phyloP scores from a whole-genome alignment of 2,888 invertebrate genomes.

The Dolichomitus sp. region DNA sequence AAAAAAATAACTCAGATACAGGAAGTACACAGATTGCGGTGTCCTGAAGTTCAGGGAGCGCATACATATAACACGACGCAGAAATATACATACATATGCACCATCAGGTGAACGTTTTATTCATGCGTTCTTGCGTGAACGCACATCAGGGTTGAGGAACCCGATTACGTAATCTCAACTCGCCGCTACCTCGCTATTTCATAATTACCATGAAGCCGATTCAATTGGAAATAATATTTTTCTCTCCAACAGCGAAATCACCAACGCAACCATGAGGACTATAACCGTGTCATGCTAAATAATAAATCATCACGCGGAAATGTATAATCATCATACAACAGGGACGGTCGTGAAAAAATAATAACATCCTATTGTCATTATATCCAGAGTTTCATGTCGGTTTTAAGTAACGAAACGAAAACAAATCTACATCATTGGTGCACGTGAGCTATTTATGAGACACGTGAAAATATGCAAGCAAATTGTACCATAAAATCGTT shows the following conservation, averaged over 20 bases:
- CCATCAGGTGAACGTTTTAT: slow-evolving; percentile 53
- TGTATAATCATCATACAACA: neutral
- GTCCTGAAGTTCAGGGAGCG: slow-evolving; percentile 27
- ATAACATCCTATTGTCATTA: slow-evolving; percentile 14
- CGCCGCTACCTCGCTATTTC: neutral
- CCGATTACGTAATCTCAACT: slow-evolving; percentile 33
- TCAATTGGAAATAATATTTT: slow-evolving; percentile 24
- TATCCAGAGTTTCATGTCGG: neutral
- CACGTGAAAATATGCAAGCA: slow-evolving; percentile 21
- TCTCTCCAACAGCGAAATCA: neutral
- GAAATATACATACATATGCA: neutral
- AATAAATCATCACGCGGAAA: slow-evolving; percentile 10
- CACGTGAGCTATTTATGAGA: neutral
- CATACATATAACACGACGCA: slow-evolving; percentile 1
- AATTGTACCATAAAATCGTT: neutral
- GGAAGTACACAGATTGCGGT: slow-evolving; percentile 53
- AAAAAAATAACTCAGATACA: slow-evolving; percentile 17
- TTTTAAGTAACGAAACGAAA: neutral
- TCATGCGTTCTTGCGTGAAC: slow-evolving; percentile 38
- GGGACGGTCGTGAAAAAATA: neutral
- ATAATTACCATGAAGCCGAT: neutral
- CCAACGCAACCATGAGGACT: neutral
- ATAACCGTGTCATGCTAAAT: slow-evolving; percentile 6
- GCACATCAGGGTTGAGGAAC: slow-evolving; percentile 51
- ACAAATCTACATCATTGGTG: neutral